A percentile compares a stretch with the other conserved stretches of the same genome.
phyloP scores from a whole-genome alignment of 1,140 invertebrate species.

The Aphelenchoides fujianensis region DNA sequence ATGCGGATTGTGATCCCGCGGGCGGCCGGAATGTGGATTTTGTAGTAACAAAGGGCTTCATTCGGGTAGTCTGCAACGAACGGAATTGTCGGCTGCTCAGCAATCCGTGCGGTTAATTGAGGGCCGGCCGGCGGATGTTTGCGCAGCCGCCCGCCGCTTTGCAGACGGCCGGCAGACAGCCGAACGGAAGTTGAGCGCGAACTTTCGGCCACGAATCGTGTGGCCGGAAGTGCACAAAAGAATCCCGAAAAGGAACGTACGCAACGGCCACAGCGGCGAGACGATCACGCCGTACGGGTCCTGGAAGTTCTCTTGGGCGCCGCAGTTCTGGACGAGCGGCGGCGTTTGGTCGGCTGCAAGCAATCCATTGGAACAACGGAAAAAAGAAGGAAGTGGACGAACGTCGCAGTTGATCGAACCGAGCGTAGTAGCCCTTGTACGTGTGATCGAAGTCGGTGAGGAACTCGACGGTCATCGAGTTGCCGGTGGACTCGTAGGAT shows the following conservation, averaged over 20 bases:
- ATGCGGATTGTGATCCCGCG: not conserved
- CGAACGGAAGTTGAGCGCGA: too few relatives aligned
- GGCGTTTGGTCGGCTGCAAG: not conserved
- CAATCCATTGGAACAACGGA: too few relatives aligned
- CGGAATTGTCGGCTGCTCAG: too few relatives aligned
- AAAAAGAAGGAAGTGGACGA: too few relatives aligned
- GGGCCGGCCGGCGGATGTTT: too few relatives aligned
- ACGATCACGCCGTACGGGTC: conserved; percentile 8
- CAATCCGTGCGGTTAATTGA: too few relatives aligned
- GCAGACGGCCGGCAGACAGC: too few relatives aligned
- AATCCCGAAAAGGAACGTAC: too few relatives aligned
- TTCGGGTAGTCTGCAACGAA: not conserved
- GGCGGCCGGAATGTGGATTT: not conserved
- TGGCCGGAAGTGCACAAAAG: too few relatives aligned
- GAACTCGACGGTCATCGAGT: conserved; percentile 12
- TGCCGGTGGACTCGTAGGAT: conserved; percentile 1
- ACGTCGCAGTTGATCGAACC: conserved; percentile 1
- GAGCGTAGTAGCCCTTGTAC: conserved; percentile 14
- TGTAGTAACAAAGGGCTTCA: conserved; percentile 9
- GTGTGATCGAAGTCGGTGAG: not conserved
- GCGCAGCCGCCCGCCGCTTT: too few relatives aligned
- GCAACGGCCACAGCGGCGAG: conserved; percentile 14
- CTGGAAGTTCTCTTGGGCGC: not conserved
- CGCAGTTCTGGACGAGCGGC: not conserved
- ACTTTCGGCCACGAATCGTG: too few relatives aligned